Base-by-base conservation (phyloP, 2,888 invertebrate genomes). In the Euclidia mi region DNA sequence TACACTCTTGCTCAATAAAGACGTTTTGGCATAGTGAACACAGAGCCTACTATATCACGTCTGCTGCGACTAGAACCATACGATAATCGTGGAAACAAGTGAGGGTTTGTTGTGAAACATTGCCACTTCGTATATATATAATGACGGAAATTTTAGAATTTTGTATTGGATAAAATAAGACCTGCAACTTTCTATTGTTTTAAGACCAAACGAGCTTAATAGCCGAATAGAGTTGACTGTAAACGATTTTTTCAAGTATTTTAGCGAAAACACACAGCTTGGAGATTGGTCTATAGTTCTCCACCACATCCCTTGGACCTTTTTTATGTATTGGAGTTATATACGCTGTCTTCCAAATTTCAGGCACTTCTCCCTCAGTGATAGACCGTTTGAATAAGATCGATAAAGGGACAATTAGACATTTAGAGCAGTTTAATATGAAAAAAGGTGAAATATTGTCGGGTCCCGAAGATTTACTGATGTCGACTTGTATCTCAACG, bases 221-320 rank as follows among this genome's bases (percentile, higher is more conserved):
- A n/a, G 31, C 31, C 31, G 15, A 47, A 29, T 4, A 47, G 9
- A 32, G 18, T 53, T 10, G 53, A 40, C n/a, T 31, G 11, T 31
- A 31, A 2, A 31, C n/a, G 11, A n/a, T 31, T 31, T 31, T n/a
- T 10, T 2, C 2, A n/a, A 31, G n/a, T 20, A 31, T n/a, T 31
- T 31, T 31, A 2, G 31, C n/a, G 9, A 56, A 12, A 2, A 50
- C 46, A 31, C 56, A 56, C 2, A 56, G 28, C n/a, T 50, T 56
- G 3, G 56, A 50, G n/a, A 56, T 46, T 0, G 56, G 56, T n/a
- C 56, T 45, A 25, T 56, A 56, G 15, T 56, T 56, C n/a, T 11
- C 12, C 0, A 56, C 37, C 31, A 41, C 37, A 6, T 17, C 20
- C 18, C 37, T 56, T 0, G 50, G 15, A 1, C 50, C 56, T 15